Evolutionary conservation across 2,113 vertebrate species (phyloP).

Genomic region (Serinus canaria): DNA sequence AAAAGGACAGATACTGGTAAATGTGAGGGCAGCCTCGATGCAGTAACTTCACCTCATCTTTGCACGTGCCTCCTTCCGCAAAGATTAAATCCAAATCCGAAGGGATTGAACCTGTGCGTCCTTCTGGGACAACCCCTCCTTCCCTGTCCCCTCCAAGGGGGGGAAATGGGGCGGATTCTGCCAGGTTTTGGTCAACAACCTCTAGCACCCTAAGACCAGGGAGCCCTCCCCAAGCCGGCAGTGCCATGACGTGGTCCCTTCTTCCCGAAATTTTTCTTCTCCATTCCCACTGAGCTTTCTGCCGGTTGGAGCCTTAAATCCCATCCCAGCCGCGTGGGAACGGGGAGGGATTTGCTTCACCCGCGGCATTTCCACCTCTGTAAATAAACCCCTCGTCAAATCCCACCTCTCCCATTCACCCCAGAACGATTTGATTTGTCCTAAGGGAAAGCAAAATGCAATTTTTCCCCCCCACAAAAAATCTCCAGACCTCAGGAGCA

Average conservation of each 20-base stretch:
- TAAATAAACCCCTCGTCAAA: background rate
- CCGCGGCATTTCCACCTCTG: background rate
- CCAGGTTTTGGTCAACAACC: background rate
- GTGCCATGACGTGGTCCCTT: background rate
- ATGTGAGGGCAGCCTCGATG: background rate
- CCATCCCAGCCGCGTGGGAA: background rate
- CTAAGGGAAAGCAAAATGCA: background rate
- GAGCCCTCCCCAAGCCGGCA: background rate
- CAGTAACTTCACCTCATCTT: background rate
- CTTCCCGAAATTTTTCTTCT: too few relatives aligned
- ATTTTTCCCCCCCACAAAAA: background rate
- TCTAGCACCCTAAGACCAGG: background rate
- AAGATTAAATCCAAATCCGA: background rate
- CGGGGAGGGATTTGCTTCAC: background rate
- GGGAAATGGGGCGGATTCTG: background rate
- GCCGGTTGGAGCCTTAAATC: constrained; percentile 35
- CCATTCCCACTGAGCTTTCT: constrained; percentile 18
- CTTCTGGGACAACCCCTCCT: background rate
- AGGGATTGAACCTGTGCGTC: background rate
- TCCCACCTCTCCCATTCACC: background rate
- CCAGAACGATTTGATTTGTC: background rate
- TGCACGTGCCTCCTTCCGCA: background rate
- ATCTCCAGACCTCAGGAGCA: constrained; percentile 53
- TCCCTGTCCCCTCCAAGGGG: background rate
- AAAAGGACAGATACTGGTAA: background rate